These are phyloP conservation scores for Lota lota DNA, from an alignment of 2,113 vertebrate species.

Conservation along the genomic window DNA sequence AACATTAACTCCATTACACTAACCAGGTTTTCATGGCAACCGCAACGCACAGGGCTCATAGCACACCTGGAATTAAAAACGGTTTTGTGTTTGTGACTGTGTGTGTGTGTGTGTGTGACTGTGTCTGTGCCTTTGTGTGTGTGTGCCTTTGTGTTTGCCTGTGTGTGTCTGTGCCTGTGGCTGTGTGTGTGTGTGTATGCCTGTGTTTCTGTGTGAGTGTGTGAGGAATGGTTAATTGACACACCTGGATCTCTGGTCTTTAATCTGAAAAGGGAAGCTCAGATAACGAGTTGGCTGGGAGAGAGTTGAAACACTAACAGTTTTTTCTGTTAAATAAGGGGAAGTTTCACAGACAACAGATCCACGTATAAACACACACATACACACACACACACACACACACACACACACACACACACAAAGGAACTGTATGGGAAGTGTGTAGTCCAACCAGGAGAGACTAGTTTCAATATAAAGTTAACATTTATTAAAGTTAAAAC, in stretches of 20 bases:
- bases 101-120: constrained; percentile 10
- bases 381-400: no score
- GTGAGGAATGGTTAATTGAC: constrained; percentile 19
- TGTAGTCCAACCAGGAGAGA: no score
- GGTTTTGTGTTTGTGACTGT: not conserved
- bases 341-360: not conserved
- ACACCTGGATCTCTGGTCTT: constrained; percentile 56
- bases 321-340: constrained; percentile 42
- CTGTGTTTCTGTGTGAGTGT: not conserved
- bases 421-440: no score
- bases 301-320: constrained; percentile 9
- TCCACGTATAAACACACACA: not conserved
- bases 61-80: constrained; percentile 40
- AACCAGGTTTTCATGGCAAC: constrained; percentile 51
- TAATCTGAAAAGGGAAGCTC: constrained; percentile 58
- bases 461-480: no score
- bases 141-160: constrained; percentile 13
- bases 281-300: constrained; percentile 57
- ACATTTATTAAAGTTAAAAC: no score
- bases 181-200: constrained; percentile 1
- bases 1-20: constrained; percentile 69
- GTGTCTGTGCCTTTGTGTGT: constrained; percentile 1
- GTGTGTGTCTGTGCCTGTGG: constrained; percentile 16
- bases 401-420: no score
- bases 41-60: constrained; percentile 29